Conservation (phyloP, 2,113 vertebrate genomes). For the Chionis minor region DNA sequence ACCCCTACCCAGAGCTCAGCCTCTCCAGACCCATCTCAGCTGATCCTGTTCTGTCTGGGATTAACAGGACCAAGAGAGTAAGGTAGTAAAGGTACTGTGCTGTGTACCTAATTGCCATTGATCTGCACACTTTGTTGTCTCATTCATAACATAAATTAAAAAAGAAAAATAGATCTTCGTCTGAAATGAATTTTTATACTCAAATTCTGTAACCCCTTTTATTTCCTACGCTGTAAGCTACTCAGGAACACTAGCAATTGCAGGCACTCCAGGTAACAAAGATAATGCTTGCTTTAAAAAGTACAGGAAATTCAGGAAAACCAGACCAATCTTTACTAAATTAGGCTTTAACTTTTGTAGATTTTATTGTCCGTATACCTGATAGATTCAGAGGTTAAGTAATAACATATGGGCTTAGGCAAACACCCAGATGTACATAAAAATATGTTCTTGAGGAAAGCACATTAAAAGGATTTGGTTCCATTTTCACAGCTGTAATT, state of each 20-base stretch:
- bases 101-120: neutral
- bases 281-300: neutral
- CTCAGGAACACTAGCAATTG: neutral
- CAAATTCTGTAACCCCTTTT: neutral
- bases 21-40: neutral
- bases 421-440: conserved; percentile 36
- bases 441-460: conserved; percentile 34
- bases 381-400: conserved; percentile 56
- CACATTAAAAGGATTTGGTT: conserved; percentile 42
- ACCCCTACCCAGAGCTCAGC: neutral
- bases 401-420: conserved; percentile 40
- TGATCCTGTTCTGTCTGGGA: rapidly evolving
- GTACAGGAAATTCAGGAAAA: conserved; percentile 37
- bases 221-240: neutral
- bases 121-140: neutral
- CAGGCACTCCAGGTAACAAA: neutral
- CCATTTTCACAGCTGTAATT: conserved; percentile 61
- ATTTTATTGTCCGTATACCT: conserved; percentile 63
- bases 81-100: rapidly evolving
- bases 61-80: neutral
- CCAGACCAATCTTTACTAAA: conserved; percentile 32
- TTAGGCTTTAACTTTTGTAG: conserved; percentile 42
- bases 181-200: neutral
- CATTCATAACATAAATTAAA: neutral
- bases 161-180: neutral